Conservation (phyloP, 2,888 invertebrate species). For the Cheiracanthium punctorium region DNA sequence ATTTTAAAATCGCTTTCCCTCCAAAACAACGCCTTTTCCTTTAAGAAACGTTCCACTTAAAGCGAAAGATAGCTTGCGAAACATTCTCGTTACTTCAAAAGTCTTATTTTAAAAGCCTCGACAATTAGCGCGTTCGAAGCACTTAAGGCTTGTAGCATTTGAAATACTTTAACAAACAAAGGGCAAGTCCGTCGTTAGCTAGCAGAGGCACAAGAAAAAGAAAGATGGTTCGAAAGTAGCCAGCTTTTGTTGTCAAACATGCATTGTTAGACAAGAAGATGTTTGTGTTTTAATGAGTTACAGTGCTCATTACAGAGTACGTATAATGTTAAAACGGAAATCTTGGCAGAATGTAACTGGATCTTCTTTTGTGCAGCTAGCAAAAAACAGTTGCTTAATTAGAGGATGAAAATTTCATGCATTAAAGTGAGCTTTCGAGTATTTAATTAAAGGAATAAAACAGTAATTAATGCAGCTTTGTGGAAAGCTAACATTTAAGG, state of each 20-base stretch:
- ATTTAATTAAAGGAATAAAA: too few relatives aligned
- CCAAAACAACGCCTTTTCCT: too few relatives aligned
- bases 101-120: neutral
- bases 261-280: conserved; percentile 28
- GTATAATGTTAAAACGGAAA: conserved; percentile 17
- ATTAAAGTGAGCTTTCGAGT: too few relatives aligned
- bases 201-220: neutral
- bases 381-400: neutral
- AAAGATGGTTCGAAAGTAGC: neutral
- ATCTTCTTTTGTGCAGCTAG: neutral
- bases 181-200: neutral
- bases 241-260: conserved; percentile 7
- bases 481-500: too few relatives aligned
- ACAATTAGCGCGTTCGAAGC: neutral
- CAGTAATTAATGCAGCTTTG: too few relatives aligned
- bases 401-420: neutral
- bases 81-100: too few relatives aligned
- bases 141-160: neutral
- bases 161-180: neutral
- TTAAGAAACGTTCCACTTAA: too few relatives aligned
- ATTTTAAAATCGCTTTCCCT: too few relatives aligned
- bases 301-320: conserved; percentile 34
- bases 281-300: conserved; percentile 28
- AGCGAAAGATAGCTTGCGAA: too few relatives aligned
- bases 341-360: neutral